Conservation (phyloP, 2,797 vertebrate species). For the Onychomys leucogaster region DNA sequence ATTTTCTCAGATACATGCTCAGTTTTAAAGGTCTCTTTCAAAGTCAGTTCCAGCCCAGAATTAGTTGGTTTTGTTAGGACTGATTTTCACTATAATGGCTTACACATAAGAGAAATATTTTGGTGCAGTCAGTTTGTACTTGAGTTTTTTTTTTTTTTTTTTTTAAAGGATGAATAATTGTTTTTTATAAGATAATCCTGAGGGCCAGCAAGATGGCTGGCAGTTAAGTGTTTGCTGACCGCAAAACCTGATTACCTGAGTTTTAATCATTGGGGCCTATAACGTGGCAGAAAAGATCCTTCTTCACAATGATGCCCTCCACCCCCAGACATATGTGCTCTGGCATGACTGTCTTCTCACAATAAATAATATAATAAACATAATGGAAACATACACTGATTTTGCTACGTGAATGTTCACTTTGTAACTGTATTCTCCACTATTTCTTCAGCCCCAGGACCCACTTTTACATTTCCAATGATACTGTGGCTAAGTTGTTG, state of each 20-base stretch:
- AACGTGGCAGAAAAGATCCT: neutral
- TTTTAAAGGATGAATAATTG: neutral
- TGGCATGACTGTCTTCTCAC: neutral
- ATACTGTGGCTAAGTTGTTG: neutral
- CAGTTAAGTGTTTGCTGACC: neutral
- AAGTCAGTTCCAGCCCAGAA: constrained; percentile 37
- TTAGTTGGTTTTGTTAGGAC: neutral
- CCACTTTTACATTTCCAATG: neutral
- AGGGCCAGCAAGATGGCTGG: neutral
- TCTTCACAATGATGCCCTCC: neutral
- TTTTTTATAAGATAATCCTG: neutral
- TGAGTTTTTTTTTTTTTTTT: constrained; percentile 23
- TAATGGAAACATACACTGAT: neutral
- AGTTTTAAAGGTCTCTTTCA: neutral
- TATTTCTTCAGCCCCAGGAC: neutral
- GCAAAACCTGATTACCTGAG: neutral
- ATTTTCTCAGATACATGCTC: neutral
- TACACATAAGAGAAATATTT: neutral
- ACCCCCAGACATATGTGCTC: neutral
- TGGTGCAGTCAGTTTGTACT: neutral
- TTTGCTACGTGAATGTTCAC: neutral
- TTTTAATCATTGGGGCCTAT: neutral
- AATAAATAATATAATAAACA: neutral
- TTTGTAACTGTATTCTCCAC: neutral
- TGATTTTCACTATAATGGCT: neutral